Conservation (phyloP, 2,888 invertebrate genomes). For the Campoletis raptor region DNA sequence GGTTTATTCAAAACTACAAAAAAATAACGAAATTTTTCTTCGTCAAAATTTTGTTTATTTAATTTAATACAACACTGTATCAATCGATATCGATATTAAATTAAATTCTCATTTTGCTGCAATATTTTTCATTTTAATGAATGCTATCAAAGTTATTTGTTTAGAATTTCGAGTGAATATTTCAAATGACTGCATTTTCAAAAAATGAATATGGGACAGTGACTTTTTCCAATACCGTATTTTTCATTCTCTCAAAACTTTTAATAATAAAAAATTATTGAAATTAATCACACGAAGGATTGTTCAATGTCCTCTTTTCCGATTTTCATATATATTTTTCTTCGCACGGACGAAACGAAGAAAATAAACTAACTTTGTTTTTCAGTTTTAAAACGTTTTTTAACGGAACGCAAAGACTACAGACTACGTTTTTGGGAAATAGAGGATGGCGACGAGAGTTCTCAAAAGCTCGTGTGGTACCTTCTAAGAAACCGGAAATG, state of each 20-base stretch:
- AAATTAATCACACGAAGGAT: neutral
- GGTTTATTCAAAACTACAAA: neutral
- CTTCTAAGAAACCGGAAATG: constrained; percentile 65
- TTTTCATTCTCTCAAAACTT: too few species aligned
- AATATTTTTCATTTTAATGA: neutral
- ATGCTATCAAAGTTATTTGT: neutral
- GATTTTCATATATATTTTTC: neutral
- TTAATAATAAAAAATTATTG: too few species aligned
- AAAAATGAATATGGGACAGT: too few species aligned
- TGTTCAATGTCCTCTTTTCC: neutral
- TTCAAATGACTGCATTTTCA: neutral
- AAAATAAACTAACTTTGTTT: constrained; percentile 18
- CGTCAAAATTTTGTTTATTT: neutral
- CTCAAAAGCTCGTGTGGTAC: constrained; percentile 80
- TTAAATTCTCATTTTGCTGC: neutral
- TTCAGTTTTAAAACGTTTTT: constrained; percentile 81
- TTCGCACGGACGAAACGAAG: neutral
- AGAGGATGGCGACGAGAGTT: constrained; percentile 81
- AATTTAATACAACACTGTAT: neutral
- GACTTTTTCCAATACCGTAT: too few species aligned
- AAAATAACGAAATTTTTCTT: neutral
- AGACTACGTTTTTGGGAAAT: constrained; percentile 83
- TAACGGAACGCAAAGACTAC: constrained; percentile 76
- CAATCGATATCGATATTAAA: neutral
- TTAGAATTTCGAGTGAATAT: neutral